Conservation (phyloP, 2,797 vertebrate species). For the Geotria australis region DNA sequence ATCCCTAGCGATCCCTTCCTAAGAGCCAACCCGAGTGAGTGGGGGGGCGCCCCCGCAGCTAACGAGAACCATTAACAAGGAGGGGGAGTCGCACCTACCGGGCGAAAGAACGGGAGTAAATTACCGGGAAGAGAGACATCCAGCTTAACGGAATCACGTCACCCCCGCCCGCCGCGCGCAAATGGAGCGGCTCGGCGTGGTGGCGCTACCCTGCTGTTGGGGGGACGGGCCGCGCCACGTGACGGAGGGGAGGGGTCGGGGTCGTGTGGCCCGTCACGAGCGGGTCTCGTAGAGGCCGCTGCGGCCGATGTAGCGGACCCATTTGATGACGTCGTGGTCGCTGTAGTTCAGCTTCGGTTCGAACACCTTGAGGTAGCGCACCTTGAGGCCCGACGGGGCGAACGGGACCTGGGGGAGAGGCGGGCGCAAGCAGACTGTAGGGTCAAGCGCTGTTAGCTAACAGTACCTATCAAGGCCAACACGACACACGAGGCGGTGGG, state of each 20-base stretch:
- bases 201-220: conserved; percentile 16
- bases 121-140: not conserved
- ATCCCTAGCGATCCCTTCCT: too few relatives aligned
- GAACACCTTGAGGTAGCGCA: conserved; percentile 97
- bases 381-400: conserved; percentile 92
- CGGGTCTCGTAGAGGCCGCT: conserved; percentile 96
- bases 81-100: conserved; percentile 13
- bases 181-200: not conserved
- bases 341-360: conserved; percentile 99
- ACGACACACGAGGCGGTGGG: too few relatives aligned
- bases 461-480: too few relatives aligned
- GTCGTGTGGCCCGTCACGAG: conserved; percentile 6
- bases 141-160: too few relatives aligned
- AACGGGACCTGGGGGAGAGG: conserved; percentile 43
- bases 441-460: too few relatives aligned
- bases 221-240: conserved; percentile 3
- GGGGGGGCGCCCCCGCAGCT: conserved; percentile 8
- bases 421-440: not conserved
- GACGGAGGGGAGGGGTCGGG: too few relatives aligned
- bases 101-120: conserved; percentile 2
- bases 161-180: not conserved
- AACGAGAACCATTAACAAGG: conserved; percentile 9
- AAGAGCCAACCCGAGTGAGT: rapidly evolving
- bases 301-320: conserved; percentile 94
- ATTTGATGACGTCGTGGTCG: conserved; percentile 98